Percentiles rank a stretch among this genome's conserved stretches.
Conservation (phyloP, 2,888 invertebrate species). For the Philaethria dido region DNA sequence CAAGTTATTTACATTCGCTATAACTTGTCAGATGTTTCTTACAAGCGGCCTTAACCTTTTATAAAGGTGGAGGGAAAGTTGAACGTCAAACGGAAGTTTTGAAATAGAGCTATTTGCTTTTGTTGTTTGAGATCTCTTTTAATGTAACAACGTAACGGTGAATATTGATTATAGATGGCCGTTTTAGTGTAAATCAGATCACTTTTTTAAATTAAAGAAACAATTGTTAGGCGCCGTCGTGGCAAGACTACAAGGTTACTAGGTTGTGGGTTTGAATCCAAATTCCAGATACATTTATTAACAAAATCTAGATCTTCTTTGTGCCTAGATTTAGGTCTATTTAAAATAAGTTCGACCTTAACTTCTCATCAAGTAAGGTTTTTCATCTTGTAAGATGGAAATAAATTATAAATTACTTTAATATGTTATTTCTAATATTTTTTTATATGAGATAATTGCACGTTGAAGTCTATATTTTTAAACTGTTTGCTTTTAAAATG, state of each 20-base stretch:
- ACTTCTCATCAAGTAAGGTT: no score
- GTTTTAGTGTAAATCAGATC: neutral
- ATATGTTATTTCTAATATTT: neutral
- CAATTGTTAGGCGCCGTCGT: neutral
- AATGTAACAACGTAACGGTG: constrained; percentile 1
- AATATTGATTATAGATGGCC: neutral
- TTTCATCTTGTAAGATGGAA: no score
- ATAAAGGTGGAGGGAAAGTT: constrained; percentile 9
- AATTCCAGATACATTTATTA: no score
- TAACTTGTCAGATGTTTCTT: constrained; percentile 4
- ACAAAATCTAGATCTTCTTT: no score
- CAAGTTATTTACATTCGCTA: neutral
- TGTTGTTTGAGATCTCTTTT: constrained; percentile 6
- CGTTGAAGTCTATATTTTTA: neutral
- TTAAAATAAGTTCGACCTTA: no score
- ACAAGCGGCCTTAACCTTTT: constrained; percentile 14
- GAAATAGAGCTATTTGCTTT: neutral
- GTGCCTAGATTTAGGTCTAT: no score
- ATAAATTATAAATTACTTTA: no score
- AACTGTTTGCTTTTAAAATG: neutral
- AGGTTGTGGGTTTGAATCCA: no score
- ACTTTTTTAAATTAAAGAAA: neutral
- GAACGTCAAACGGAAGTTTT: constrained; percentile 17
- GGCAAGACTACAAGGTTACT: no score
- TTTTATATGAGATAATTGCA: no score